A percentile compares a stretch with the other conserved stretches of the same genome.
These are phyloP conservation scores for Vulpes vulpes DNA, from an alignment of 2,113 vertebrate species.

Conservation along the genomic window DNA sequence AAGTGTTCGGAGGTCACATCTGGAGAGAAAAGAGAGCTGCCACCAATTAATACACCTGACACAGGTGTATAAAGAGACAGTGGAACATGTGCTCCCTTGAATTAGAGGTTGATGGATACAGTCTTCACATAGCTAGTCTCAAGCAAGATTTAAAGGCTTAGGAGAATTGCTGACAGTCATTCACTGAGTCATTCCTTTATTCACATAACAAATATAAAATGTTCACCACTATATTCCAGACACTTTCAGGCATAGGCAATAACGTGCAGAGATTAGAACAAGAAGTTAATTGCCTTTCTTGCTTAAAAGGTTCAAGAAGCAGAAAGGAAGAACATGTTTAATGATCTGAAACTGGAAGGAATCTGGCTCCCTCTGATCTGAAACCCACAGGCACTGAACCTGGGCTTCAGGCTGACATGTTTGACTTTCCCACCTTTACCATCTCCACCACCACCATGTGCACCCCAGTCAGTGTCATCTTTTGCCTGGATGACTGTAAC, in stretches of 20 bases:
- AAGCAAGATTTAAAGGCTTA: not conserved
- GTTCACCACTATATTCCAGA: not conserved
- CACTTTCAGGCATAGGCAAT: not conserved
- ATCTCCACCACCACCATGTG: not conserved
- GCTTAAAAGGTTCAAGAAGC: not conserved
- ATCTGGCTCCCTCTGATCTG: not conserved
- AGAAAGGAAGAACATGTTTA: not conserved
- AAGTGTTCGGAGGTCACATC: not conserved
- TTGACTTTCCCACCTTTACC: not conserved
- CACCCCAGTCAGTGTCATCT: not conserved
- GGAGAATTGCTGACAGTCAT: not conserved
- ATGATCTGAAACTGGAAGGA: not conserved
- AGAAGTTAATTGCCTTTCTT: not conserved
- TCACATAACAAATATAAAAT: not conserved
- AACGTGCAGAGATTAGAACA: not conserved
- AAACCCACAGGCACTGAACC: not conserved
- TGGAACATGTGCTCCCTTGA: accelerated
- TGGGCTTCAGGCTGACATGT: not conserved
- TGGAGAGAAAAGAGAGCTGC: not conserved
- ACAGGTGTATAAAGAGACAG: not conserved
- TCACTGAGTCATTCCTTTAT: not conserved
- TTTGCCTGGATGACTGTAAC: not conserved
- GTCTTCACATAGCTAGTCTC: not conserved
- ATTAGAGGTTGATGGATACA: not conserved
- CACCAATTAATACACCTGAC: not conserved